A percentile compares a stretch with the other conserved stretches of the same genome.
Conservation (phyloP, 2,797 vertebrate species). For the Sylvia borin region DNA sequence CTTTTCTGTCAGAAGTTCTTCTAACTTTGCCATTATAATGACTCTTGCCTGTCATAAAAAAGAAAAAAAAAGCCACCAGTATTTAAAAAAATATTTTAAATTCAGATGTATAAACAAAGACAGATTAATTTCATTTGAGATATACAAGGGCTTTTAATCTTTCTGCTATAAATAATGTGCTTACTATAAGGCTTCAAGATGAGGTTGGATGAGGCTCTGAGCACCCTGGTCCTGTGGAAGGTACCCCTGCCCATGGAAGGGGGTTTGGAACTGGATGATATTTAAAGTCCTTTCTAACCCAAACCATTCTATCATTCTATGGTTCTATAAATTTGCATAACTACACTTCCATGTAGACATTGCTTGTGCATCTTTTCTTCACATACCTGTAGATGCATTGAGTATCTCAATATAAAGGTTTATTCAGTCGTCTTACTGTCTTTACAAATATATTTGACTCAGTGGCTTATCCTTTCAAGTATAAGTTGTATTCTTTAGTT, state of each 20-base stretch:
- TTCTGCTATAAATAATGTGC: background rate
- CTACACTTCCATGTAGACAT: background rate
- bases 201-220: background rate
- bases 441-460: background rate
- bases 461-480: background rate
- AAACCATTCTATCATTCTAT: background rate
- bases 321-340: background rate
- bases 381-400: rapidly evolving
- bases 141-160: background rate
- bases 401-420: background rate
- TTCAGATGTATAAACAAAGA: background rate
- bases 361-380: background rate
- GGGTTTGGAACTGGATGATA: background rate
- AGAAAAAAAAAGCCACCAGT: rapidly evolving
- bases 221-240: background rate
- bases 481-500: background rate
- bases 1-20: background rate
- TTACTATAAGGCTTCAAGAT: background rate
- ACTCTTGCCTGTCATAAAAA: background rate
- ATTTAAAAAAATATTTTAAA: background rate
- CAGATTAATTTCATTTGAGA: background rate
- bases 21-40: background rate
- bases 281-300: background rate
- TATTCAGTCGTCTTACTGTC: background rate
- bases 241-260: background rate